Evolutionary conservation across 2,797 vertebrate species (phyloP).

Genomic region (Tokudaia tokunoshimensis): DNA sequence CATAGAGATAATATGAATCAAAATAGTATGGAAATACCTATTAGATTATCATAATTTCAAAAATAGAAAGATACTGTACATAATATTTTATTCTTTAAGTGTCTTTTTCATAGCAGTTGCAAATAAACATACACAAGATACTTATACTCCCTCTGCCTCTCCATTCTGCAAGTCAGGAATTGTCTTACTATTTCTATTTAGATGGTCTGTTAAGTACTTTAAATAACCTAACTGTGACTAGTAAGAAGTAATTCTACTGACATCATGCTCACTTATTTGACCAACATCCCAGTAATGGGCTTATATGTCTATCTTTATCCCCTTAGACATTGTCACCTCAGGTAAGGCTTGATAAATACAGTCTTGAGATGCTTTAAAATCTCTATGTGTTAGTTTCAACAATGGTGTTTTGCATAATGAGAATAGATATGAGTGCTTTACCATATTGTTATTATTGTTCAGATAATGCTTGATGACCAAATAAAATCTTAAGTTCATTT

Average conservation of each 20-base stretch:
- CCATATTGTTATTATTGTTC: neutral
- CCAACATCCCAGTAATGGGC: neutral
- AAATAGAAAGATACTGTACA: neutral
- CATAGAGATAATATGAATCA: neutral
- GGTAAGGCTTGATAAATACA: neutral
- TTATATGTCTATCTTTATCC: neutral
- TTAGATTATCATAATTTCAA: conserved; percentile 43
- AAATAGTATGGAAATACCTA: neutral
- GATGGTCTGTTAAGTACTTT: neutral
- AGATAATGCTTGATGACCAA: neutral
- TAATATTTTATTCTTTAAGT: conserved; percentile 31
- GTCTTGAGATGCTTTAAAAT: neutral
- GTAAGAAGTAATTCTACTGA: neutral
- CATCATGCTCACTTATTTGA: neutral
- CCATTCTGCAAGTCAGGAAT: neutral
- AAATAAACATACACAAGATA: neutral
- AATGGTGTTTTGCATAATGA: neutral
- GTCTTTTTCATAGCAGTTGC: conserved; percentile 25
- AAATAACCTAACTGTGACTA: neutral
- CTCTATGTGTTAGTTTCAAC: neutral
- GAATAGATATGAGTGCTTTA: neutral
- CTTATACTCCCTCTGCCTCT: neutral
- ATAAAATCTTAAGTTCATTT: neutral
- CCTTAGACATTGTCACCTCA: neutral
- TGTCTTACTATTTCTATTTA: conserved; percentile 3